Percentiles rank a stretch among this genome's conserved stretches.
Evolutionary conservation across 2,888 invertebrate genomes (phyloP).

Genomic region (Acleris literana): DNA sequence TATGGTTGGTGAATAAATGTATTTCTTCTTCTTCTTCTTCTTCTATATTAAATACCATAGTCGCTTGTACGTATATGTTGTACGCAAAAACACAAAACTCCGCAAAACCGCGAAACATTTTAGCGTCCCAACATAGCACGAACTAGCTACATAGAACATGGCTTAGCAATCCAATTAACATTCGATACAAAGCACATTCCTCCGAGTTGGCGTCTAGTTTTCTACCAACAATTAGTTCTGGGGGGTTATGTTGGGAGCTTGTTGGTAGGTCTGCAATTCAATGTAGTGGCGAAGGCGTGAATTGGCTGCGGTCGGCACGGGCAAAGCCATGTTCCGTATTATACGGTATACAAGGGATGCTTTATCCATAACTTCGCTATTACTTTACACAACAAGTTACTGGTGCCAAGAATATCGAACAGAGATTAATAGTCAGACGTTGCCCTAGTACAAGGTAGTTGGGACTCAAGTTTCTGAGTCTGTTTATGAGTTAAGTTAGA

Average conservation of each 20-base stretch:
- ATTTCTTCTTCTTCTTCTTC: no score
- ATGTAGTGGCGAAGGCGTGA: conserved; percentile 41
- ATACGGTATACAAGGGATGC: conserved; percentile 52
- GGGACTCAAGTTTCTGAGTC: no score
- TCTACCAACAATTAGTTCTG: conserved; percentile 40
- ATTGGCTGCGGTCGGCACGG: conserved; percentile 46
- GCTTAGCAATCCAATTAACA: conserved; percentile 3
- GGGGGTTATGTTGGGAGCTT: conserved; percentile 5
- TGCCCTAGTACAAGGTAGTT: no score
- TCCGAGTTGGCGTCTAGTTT: conserved; percentile 35
- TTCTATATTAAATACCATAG: no score
- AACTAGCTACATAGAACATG: no score
- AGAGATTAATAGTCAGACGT: background rate
- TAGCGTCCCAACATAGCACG: no score
- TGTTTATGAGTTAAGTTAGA: no score
- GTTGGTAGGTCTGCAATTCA: conserved; percentile 20
- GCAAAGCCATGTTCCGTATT: conserved; percentile 42
- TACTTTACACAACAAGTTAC: conserved; percentile 4
- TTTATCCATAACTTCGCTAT: conserved; percentile 59
- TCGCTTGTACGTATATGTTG: no score
- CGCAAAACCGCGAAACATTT: no score
- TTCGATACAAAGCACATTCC: conserved; percentile 33
- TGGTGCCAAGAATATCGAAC: background rate
- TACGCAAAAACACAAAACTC: no score
- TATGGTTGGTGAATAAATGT: no score